Base-by-base conservation (phyloP, 2,113 vertebrate species). In the Sebastes fasciatus region DNA sequence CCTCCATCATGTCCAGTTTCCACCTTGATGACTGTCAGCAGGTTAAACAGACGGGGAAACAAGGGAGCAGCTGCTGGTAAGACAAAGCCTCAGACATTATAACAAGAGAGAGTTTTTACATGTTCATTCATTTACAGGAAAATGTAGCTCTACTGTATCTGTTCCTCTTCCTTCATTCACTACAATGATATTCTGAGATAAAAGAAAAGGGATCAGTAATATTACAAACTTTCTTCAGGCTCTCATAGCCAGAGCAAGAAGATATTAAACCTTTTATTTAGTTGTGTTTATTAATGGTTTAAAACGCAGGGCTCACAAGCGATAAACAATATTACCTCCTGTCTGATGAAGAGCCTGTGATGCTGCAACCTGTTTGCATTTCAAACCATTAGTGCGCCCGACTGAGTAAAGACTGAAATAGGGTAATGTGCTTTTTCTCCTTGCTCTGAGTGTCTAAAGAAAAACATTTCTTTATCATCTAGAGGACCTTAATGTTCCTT, bases 21-120 rank as follows among this genome's bases (percentile, higher is more conserved):
- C 92, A 92, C 82, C 91, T 87, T 91, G 83, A 90, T 34, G 21
- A 17, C 54, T 5, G 45, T 68, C 67, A 14, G 76, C 77, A 68
- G 74, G 76, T 62, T 13, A 73, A 64, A 74, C 61, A 40, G n/a
- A 72, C 65, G 43, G 64, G 23, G 58, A 66, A 48, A 65, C 76
- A 48, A 14, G 26, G 57, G 60, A 82, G 73, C 87, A 82, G 82
- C 89, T 84, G 85, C 51, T 2, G 85, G 89, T 90, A 67, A 85
- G 85, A 83, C 17, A 12, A 23, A 16, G 16, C 11, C 54, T 46
- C 0, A 2, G n/a, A 62, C 76, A 17, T 26, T 46, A 23, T 0
- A 34, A 34, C 34, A 34, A 45, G 1, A 19, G 5, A 3, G 17
- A 62, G 42, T 4, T 2, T 48, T n/a, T n/a, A 8, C 12, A 34